Evolutionary conservation across 2,113 vertebrate species (phyloP).

Genomic region (Colius striatus): DNA sequence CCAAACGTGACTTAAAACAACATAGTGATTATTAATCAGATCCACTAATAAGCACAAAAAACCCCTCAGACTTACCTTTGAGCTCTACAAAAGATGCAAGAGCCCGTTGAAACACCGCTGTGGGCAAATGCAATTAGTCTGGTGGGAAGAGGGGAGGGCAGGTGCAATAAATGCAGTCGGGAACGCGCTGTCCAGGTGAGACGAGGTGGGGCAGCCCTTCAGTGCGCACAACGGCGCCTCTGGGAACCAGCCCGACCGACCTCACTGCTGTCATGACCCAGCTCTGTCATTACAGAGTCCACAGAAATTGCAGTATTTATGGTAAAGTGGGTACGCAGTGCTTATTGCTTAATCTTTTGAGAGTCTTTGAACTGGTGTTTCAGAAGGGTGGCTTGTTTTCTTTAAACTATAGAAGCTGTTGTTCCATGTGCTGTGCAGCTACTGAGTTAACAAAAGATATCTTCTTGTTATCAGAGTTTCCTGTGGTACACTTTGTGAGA

Average conservation of each 20-base stretch:
- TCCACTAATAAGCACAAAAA: background rate
- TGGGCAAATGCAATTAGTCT: background rate
- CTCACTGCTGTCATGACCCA: background rate
- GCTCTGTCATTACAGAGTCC: conserved; percentile 50
- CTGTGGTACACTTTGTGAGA: background rate
- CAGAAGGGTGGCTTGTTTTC: background rate
- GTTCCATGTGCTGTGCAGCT: background rate
- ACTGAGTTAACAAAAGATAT: background rate
- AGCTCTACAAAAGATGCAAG: background rate
- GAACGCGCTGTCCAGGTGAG: background rate
- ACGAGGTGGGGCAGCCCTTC: conserved; percentile 56
- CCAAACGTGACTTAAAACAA: background rate
- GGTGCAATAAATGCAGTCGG: background rate
- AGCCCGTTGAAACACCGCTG: background rate
- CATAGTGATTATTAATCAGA: background rate
- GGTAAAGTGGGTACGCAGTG: background rate
- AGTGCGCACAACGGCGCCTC: conserved; percentile 21
- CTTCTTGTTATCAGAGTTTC: background rate
- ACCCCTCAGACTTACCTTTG: background rate
- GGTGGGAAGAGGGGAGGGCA: background rate
- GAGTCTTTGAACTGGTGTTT: background rate
- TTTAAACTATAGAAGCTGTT: background rate
- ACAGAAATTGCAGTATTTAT: background rate
- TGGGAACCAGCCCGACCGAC: conserved; percentile 63
- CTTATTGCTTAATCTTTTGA: background rate